Evolutionary conservation across 2,797 vertebrate species (phyloP).

Genomic region (Percopsis omiscomaycus): DNA sequence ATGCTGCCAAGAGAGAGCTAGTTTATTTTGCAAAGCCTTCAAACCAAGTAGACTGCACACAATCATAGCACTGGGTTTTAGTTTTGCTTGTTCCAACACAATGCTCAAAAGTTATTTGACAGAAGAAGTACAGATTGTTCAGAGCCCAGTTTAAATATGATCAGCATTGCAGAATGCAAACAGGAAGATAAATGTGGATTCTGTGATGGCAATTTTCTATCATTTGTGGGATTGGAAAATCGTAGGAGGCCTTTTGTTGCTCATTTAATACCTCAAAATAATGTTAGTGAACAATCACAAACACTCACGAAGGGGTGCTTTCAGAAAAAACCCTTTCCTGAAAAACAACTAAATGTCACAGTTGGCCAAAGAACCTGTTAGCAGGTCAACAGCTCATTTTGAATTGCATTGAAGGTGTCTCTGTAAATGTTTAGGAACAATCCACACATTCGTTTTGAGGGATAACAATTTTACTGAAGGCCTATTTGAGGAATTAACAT

Average conservation of each 20-base stretch:
- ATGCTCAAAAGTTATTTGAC: conserved; percentile 76
- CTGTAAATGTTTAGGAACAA: too few species aligned
- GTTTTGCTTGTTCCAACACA: conserved; percentile 78
- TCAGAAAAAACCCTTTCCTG: conserved; percentile 42
- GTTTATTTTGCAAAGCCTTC: conserved; percentile 77
- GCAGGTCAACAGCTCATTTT: conserved; percentile 24
- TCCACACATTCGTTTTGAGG: too few species aligned
- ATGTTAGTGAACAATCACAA: conserved; percentile 46
- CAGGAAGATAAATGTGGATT: conserved; percentile 62
- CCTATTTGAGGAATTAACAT: too few species aligned
- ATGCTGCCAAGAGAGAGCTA: conserved; percentile 69
- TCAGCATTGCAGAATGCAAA: conserved; percentile 76
- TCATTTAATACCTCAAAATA: conserved; percentile 55
- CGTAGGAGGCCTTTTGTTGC: conserved; percentile 55
- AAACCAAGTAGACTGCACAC: conserved; percentile 69
- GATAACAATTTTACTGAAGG: too few species aligned
- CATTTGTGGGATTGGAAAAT: conserved; percentile 58
- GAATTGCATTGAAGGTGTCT: conserved; percentile 13
- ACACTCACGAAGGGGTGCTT: conserved; percentile 42
- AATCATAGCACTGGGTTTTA: conserved; percentile 71
- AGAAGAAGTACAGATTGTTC: conserved; percentile 72
- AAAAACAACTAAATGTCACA: conserved; percentile 31
- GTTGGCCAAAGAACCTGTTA: conserved; percentile 50
- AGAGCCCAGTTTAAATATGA: conserved; percentile 75
- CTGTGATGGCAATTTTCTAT: conserved; percentile 63